Percentiles rank a stretch among this genome's conserved stretches.
Evolutionary conservation across 1,140 invertebrate species (phyloP).

Genomic region (Drosophila baimaii): DNA sequence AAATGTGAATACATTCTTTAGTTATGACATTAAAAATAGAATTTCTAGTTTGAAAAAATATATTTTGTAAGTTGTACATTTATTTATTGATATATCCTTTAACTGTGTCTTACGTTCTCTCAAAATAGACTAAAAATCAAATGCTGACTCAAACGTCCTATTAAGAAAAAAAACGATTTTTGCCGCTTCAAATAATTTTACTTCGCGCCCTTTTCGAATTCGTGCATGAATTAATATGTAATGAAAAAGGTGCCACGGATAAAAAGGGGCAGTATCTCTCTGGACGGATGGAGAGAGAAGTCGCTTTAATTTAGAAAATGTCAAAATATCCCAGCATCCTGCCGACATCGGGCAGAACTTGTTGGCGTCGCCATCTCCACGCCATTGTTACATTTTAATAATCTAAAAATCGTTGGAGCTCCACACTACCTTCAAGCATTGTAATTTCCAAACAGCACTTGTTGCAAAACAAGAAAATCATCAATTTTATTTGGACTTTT

Average conservation of each 20-base stretch:
- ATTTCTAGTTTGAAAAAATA: no score
- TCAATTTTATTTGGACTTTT: conserved; percentile 43
- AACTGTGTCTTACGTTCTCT: not conserved
- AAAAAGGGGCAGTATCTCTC: conserved; percentile 23
- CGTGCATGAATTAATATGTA: conserved; percentile 68
- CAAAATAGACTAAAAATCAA: not conserved
- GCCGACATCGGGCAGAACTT: conserved; percentile 20
- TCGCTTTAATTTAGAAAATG: conserved; percentile 77
- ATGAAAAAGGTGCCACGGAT: conserved; percentile 55
- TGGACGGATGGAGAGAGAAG: conserved; percentile 31
- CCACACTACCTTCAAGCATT: conserved; percentile 55
- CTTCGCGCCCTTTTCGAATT: conserved; percentile 44
- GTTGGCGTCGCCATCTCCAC: conserved; percentile 7
- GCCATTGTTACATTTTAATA: conserved; percentile 72
- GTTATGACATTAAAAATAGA: no score
- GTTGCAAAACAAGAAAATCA: conserved; percentile 60
- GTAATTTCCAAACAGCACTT: conserved; percentile 35
- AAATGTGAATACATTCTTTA: no score
- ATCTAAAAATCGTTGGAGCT: conserved; percentile 70
- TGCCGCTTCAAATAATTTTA: conserved; percentile 6
- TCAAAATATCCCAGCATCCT: conserved; percentile 55
- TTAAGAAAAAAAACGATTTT: not conserved
- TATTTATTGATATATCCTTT: no score
- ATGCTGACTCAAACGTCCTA: not conserved
- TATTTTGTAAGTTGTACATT: no score